These are phyloP conservation scores for Cancer borealis DNA, from an alignment of 2,888 invertebrate genomes.

Conservation along the genomic window DNA sequence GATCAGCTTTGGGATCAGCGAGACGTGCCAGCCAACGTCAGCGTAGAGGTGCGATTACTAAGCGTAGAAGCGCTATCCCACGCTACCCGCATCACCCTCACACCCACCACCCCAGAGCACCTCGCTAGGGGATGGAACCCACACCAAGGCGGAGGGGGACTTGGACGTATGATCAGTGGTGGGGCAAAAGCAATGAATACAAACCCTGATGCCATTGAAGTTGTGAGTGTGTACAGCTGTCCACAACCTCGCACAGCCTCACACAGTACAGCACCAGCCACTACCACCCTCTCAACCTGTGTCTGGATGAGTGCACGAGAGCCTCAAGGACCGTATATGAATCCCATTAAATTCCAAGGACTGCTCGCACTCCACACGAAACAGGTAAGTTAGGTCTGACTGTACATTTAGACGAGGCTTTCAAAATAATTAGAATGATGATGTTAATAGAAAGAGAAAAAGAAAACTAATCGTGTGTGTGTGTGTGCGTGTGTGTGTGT, in stretches of 20 bases:
- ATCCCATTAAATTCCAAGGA: constrained; percentile 54
- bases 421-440: too few species aligned
- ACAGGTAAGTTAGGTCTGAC: constrained; percentile 7
- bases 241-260: not conserved
- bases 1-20: constrained; percentile 73
- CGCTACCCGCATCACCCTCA: constrained; percentile 73
- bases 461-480: too few species aligned
- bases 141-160: constrained; percentile 63
- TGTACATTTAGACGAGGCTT: too few species aligned
- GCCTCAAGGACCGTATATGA: constrained; percentile 51
- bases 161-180: constrained; percentile 53
- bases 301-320: constrained; percentile 66
- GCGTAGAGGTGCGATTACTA: constrained; percentile 67
- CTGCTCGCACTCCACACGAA: constrained; percentile 50
- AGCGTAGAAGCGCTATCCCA: constrained; percentile 70
- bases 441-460: too few species aligned
- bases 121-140: constrained; percentile 74
- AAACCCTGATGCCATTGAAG: constrained; percentile 53
- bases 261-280: too few species aligned
- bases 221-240: constrained; percentile 69
- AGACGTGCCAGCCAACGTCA: constrained; percentile 74
- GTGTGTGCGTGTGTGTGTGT: too few species aligned
- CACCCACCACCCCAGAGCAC: constrained; percentile 66
- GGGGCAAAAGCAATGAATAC: constrained; percentile 43
- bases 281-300: not conserved